phyloP scores from a whole-genome alignment of 2,888 invertebrate genomes.

The Synergus umbraculus region DNA sequence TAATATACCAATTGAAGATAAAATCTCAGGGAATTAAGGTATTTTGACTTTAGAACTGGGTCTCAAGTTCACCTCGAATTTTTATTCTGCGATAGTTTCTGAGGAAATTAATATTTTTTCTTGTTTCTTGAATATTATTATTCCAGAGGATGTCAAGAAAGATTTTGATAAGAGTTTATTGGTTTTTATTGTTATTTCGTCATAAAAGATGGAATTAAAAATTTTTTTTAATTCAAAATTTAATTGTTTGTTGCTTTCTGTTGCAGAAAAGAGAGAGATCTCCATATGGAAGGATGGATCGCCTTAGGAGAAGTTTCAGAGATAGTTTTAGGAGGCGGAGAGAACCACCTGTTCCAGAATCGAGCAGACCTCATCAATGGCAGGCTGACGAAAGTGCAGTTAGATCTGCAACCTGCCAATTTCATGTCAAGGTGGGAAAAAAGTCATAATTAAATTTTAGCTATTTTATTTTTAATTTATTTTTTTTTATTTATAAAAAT shows the following conservation, averaged over 20 bases:
- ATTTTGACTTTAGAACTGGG: neutral
- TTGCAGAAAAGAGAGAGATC: constrained; percentile 83
- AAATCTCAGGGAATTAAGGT: neutral
- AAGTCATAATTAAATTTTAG: constrained; percentile 4
- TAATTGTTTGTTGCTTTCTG: constrained; percentile 34
- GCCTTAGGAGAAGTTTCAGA: constrained; percentile 91
- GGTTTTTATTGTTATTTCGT: neutral
- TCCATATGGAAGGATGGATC: constrained; percentile 89
- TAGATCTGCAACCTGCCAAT: constrained; percentile 96
- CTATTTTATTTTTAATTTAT: too few species aligned
- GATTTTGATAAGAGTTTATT: neutral
- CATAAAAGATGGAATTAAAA: neutral
- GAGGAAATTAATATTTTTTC: neutral
- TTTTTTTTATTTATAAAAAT: constrained; percentile 1
- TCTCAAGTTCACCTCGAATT: neutral
- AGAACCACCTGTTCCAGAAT: constrained; percentile 90
- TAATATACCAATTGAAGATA: neutral
- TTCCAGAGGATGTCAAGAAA: constrained; percentile 2
- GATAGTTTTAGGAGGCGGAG: constrained; percentile 96
- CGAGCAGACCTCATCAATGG: constrained; percentile 98
- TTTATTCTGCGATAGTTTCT: neutral
- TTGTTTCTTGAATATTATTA: neutral
- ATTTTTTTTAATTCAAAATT: neutral
- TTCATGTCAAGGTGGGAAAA: constrained; percentile 90
- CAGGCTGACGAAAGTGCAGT: constrained; percentile 98